Base-by-base conservation (phyloP, 2,888 invertebrate species). In the Cephus pulcher region DNA sequence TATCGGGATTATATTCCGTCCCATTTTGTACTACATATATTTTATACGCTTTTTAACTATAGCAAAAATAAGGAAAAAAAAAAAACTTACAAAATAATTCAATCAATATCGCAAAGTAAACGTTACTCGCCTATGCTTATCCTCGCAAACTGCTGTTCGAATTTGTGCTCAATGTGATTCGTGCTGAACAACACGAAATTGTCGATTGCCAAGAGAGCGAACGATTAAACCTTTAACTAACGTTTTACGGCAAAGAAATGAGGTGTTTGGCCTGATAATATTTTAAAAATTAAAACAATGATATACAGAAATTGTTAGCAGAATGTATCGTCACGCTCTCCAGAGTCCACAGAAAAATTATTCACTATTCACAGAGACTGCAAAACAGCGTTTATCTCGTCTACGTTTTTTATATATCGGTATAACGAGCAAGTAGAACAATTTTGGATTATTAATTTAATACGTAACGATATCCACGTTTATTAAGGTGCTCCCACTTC, bases 1-100 rank as follows among this genome's bases (percentile, higher is more conserved):
- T 80, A 76, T 80, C 83, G 85, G 81, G 81, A 82, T 71, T 80
- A 82, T 80, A 80, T 77, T 86, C 87, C 87, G 86, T 87, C 87
- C 86, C 84, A 69, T 78, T 84, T 84, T 84, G 84, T 82, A 84
- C 79, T 75, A 69, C 81, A 82, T 82, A 83, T 81, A 82, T 82
- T 86, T 85, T 83, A 83, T 86, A 85, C 77, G 82, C 85, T 83
- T 87, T 81, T 83, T 78, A 76, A 82, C 32, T 71, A 9, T 56
- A 56, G 23, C 23, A 23, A 56, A 23, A 23, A 23, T 23, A 15
- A 56, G 23, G 9, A 0, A 9, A 9, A 56, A 23, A 40, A 6
- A 40, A 40, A 40, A 56, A 9, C 1, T 23, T 6, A 56, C 9
- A 56, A 56, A 23, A 56, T 56, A 6, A 23, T 56, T 56, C 23